Evolutionary conservation across 2,888 invertebrate species (phyloP).

Genomic region (Spisula subtruncata): DNA sequence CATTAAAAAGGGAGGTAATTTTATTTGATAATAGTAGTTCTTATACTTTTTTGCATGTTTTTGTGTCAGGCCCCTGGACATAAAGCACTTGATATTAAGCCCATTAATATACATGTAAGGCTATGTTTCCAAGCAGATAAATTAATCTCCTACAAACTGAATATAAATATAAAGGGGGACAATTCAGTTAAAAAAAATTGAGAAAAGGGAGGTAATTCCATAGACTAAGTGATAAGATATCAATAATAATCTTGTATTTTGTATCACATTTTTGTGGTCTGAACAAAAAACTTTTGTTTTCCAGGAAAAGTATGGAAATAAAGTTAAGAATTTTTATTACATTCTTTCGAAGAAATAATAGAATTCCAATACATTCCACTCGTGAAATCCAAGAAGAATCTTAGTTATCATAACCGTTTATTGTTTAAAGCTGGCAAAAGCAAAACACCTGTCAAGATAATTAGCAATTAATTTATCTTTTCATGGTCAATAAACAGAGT

Average conservation of each 20-base stretch:
- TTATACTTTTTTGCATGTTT: no score
- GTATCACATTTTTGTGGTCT: no score
- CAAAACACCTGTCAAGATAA: slow-evolving; percentile 27
- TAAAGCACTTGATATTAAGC: no score
- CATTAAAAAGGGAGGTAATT: no score
- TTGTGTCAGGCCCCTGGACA: no score
- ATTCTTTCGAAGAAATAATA: neutral
- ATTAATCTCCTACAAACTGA: no score
- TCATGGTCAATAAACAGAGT: slow-evolving; percentile 5
- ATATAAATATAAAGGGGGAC: no score
- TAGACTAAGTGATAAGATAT: no score
- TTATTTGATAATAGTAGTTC: no score
- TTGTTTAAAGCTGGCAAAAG: neutral
- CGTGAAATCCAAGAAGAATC: neutral
- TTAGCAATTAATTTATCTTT: slow-evolving; percentile 12
- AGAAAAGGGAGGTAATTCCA: neutral
- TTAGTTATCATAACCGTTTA: neutral
- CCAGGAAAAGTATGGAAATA: neutral
- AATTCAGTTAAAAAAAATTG: neutral
- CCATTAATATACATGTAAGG: no score
- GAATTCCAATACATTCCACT: neutral
- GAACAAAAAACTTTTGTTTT: neutral
- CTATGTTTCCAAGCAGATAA: no score
- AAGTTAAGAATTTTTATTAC: neutral
- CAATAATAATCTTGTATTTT: no score